Conservation (phyloP, 2,888 invertebrate genomes). For the Drosophila kuntzei region DNA sequence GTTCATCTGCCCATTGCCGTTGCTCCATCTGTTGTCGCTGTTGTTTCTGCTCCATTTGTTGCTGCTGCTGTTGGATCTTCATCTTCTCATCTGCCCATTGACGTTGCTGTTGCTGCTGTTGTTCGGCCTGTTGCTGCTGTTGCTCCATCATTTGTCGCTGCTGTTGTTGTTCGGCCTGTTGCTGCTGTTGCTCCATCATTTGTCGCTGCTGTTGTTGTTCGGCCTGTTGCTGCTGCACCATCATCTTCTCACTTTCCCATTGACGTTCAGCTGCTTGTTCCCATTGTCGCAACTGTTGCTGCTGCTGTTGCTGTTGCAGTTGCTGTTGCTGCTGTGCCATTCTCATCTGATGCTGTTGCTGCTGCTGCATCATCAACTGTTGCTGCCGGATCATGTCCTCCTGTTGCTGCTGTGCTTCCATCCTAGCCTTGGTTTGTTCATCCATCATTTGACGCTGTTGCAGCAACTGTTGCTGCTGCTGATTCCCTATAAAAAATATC, state of each 20-base stretch:
- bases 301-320: conserved; percentile 23
- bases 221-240: conserved; percentile 27
- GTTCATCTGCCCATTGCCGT: conserved; percentile 38
- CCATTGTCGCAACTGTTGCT: conserved; percentile 21
- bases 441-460: conserved; percentile 1
- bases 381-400: conserved; percentile 17
- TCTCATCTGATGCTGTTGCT: conserved; percentile 8
- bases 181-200: conserved; percentile 20
- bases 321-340: conserved; percentile 11
- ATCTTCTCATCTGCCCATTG: conserved; percentile 15
- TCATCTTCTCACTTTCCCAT: conserved; percentile 8
- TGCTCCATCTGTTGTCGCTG: conserved; percentile 13
- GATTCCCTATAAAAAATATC: not conserved
- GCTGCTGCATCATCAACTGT: conserved; percentile 6
- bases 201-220: conserved; percentile 18
- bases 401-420: conserved; percentile 6
- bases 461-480: not conserved
- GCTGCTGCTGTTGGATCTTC: conserved; percentile 27
- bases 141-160: not conserved
- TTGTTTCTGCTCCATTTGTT: conserved; percentile 26
- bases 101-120: conserved; percentile 29
- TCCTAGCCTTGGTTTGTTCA: conserved; percentile 2
- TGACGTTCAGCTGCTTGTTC: conserved; percentile 19
- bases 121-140: conserved; percentile 23
- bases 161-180: not conserved